Base-by-base conservation (phyloP, 2,888 invertebrate genomes). In the Chrysotoxum bicinctum region DNA sequence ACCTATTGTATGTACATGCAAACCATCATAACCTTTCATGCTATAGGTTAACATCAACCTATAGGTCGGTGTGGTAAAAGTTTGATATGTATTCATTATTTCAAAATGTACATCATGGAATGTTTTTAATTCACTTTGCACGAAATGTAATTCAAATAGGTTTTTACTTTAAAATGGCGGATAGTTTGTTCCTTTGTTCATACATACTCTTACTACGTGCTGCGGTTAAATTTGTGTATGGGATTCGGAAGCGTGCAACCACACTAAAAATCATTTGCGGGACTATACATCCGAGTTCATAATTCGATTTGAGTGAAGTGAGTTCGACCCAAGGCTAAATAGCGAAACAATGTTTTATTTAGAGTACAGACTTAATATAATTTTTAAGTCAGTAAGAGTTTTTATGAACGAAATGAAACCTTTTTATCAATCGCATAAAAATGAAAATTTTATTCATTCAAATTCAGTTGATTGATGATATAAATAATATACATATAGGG, bases 81-180 rank as follows among this genome's bases (percentile, higher is more conserved):
- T 52, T 30, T 30, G 52, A n/a, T 21, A 48, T 21, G 48, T 5
- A 48, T 45, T 45, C 6, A 21, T 12, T 48, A 48, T 48, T 48
- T 48, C 1, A 52, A 52, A 52, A 52, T 26, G 8, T 26, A 26
- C 52, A 52, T 26, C 26, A 52, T 30, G 30, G 26, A 52, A 52
- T 26, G 52, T 52, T 52, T 30, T 52, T 26, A 30, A 52, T 26
- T 52, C 12, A 52, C 52, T 52, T 52, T 52, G 26, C 52, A 52
- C 30, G 52, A 52, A 52, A 52, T 52, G 3, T 30, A 52, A 52
- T 52, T n/a, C n/a, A 52, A n/a, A 30, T 30, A n/a, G 16, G 52
- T 52, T 52, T 52, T 52, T 52, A n/a, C 52, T 52, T 52, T 52
- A 6, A 52, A 26, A 52, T 30, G n/a, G 52, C 9, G n/a, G 26